Conservation (phyloP, 2,888 invertebrate genomes). For the Melikaiella ostensackeni region DNA sequence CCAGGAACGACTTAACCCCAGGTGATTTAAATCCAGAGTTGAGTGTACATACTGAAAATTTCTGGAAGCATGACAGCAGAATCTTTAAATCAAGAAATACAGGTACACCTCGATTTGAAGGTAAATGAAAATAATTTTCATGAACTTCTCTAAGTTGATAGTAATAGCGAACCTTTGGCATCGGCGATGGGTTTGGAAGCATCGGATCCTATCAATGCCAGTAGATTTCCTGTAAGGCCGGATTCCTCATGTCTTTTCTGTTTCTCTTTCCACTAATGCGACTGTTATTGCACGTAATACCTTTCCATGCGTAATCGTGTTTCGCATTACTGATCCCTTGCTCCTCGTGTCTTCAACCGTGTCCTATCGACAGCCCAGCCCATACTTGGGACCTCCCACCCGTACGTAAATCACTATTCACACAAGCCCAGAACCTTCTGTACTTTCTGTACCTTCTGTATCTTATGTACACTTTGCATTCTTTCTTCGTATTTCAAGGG, state of each 20-base stretch:
- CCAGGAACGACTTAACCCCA: no score
- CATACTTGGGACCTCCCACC: slow-evolving; percentile 1
- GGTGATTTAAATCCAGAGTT: no score
- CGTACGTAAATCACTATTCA: neutral
- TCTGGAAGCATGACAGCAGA: no score
- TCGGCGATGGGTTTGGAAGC: neutral
- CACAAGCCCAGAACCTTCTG: slow-evolving; percentile 1
- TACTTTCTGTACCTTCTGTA: neutral
- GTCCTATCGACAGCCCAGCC: neutral
- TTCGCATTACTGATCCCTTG: slow-evolving; percentile 70
- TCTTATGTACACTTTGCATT: slow-evolving; percentile 32
- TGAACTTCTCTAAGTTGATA: no score
- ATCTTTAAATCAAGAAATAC: no score
- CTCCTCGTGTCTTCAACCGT: slow-evolving; percentile 48
- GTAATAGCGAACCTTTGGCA: neutral
- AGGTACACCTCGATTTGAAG: no score
- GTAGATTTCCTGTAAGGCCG: neutral
- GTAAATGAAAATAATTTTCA: no score
- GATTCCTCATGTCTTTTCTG: neutral
- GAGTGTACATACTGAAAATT: no score
- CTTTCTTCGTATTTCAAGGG: slow-evolving; percentile 60
- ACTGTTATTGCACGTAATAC: slow-evolving; percentile 75
- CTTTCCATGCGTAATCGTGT: slow-evolving; percentile 72
- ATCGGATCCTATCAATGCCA: neutral
- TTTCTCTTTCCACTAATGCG: slow-evolving; percentile 63